These are phyloP conservation scores for Drosophila biarmipes DNA, from an alignment of 1,140 invertebrate genomes.

Conservation along the genomic window DNA sequence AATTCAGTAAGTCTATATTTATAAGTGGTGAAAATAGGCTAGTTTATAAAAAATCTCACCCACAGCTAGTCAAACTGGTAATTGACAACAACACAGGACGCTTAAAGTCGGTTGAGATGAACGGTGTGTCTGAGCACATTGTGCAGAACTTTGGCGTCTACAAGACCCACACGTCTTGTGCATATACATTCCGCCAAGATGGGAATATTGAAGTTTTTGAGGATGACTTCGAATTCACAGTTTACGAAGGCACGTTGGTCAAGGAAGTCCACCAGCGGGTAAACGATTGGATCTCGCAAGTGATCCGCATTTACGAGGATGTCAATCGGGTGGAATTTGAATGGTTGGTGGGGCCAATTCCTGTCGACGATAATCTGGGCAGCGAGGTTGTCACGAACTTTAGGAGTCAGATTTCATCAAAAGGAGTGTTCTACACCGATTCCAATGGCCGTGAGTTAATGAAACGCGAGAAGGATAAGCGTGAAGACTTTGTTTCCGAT, in stretches of 20 bases:
- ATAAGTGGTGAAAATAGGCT: neutral
- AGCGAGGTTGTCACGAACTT: slow-evolving; percentile 94
- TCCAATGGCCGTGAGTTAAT: slow-evolving; percentile 96
- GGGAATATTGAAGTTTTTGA: slow-evolving; percentile 81
- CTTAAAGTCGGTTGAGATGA: slow-evolving; percentile 86
- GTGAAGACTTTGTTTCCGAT: slow-evolving; percentile 90
- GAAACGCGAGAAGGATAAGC: slow-evolving; percentile 89
- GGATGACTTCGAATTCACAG: slow-evolving; percentile 84
- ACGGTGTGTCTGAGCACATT: slow-evolving; percentile 73
- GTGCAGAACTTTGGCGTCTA: slow-evolving; percentile 92
- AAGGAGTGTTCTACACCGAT: slow-evolving; percentile 94
- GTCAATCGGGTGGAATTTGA: slow-evolving; percentile 92
- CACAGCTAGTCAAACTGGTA: slow-evolving; percentile 48
- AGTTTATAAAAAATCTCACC: neutral
- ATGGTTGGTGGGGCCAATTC: slow-evolving; percentile 97
- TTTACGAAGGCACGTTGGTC: slow-evolving; percentile 88
- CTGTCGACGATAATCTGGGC: slow-evolving; percentile 89
- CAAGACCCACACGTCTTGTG: slow-evolving; percentile 90
- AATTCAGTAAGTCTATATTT: slow-evolving; percentile 48
- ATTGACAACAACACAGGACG: slow-evolving; percentile 78
- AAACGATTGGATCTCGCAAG: slow-evolving; percentile 92
- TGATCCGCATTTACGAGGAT: slow-evolving; percentile 90
- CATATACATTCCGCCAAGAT: slow-evolving; percentile 94
- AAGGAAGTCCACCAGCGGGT: slow-evolving; percentile 93
- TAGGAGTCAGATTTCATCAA: slow-evolving; percentile 87